phyloP scores from a whole-genome alignment of 1,140 invertebrate genomes.

The Ditylenchus dipsaci region DNA sequence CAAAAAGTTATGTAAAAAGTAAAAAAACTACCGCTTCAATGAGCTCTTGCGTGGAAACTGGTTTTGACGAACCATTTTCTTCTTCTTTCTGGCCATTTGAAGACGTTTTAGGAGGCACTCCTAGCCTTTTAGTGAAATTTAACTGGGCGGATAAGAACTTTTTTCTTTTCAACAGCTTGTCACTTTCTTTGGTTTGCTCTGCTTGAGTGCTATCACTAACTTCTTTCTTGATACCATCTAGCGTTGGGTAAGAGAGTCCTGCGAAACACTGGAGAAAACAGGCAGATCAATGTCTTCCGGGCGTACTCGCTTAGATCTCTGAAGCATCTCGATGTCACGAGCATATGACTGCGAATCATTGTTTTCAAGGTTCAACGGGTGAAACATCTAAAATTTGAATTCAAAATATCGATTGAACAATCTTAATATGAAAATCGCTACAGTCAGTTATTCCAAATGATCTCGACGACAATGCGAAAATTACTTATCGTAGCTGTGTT shows the following conservation, averaged over 20 bases:
- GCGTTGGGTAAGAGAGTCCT: background rate
- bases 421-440: too few relatives aligned
- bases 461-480: too few relatives aligned
- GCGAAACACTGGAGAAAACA: background rate
- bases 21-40: background rate
- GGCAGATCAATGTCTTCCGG: conserved; percentile 44
- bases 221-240: too few relatives aligned
- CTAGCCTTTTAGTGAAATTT: conserved; percentile 25
- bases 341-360: conserved; percentile 13
- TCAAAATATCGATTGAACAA: background rate
- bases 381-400: conserved; percentile 21
- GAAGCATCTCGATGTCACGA: conserved; percentile 38
- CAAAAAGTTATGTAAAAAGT: too few relatives aligned
- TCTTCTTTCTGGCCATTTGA: conserved; percentile 3
- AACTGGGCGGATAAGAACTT: conserved; percentile 32
- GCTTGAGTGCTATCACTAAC: too few relatives aligned
- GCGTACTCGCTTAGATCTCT: conserved; percentile 32
- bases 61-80: background rate
- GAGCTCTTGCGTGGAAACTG: background rate
- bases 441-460: too few relatives aligned
- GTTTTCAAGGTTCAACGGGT: conserved; percentile 31
- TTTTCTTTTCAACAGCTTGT: conserved; percentile 30
- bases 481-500: too few relatives aligned
- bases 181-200: conserved; percentile 13
- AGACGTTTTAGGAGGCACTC: conserved; percentile 19